Percentiles rank a stretch among this genome's conserved stretches.
phyloP scores from a whole-genome alignment of 2,797 vertebrate species.

The Atherinosoma microstoma region DNA sequence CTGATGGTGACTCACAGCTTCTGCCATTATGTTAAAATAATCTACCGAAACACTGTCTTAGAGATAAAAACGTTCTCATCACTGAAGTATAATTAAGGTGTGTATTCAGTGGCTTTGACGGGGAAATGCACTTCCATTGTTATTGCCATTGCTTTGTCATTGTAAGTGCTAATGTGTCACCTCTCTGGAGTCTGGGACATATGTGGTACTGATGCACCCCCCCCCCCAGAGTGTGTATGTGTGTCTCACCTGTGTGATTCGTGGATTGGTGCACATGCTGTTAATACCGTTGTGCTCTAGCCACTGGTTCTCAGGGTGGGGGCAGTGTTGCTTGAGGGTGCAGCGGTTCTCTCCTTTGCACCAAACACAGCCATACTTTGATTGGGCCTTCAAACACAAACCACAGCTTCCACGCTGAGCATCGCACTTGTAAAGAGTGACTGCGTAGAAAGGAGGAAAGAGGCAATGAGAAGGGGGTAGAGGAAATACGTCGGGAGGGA shows the following conservation, averaged over 20 bases:
- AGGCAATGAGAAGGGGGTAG: not conserved
- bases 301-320: constrained; percentile 90
- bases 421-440: constrained; percentile 97
- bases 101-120: constrained; percentile 14
- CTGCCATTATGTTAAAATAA: constrained; percentile 47
- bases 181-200: not conserved
- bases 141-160: not conserved
- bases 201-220: not conserved
- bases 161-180: not conserved
- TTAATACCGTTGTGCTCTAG: constrained; percentile 91
- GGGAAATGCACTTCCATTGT: constrained; percentile 15
- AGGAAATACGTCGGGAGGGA: not conserved
- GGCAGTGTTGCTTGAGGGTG: constrained; percentile 95
- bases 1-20: constrained; percentile 35
- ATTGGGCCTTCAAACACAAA: constrained; percentile 95
- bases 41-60: constrained; percentile 11
- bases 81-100: constrained; percentile 27
- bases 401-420: constrained; percentile 96
- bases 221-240: not conserved
- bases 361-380: constrained; percentile 95
- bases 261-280: constrained; percentile 95
- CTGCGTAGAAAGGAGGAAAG: constrained; percentile 72
- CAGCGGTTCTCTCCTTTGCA: constrained; percentile 93
- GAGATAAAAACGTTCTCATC: constrained; percentile 4
- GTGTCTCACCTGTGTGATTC: constrained; percentile 91